Percentiles rank a stretch among this genome's conserved stretches.
These are phyloP conservation scores for Chymomyza costata DNA, from an alignment of 1,140 invertebrate species.

Conservation along the genomic window DNA sequence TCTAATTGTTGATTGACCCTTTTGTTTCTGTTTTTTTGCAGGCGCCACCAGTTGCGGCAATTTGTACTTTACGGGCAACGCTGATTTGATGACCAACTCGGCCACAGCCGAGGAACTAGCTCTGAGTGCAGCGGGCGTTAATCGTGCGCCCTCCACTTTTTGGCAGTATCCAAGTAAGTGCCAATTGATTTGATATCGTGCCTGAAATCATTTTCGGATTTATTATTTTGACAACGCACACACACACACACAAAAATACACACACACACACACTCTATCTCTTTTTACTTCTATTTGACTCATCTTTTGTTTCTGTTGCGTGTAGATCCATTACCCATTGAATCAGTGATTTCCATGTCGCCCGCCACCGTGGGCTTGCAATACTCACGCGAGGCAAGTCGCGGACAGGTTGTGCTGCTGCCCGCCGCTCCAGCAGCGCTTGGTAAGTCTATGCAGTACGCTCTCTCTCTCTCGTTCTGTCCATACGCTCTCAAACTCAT, in stretches of 20 bases:
- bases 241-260: not conserved
- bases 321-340: constrained; percentile 81
- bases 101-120: constrained; percentile 66
- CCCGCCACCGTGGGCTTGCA: constrained; percentile 84
- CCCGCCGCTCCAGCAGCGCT: constrained; percentile 78
- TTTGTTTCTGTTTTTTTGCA: no score
- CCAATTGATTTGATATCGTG: not conserved
- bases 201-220: not conserved
- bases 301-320: constrained; percentile 50
- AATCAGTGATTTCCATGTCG: constrained; percentile 82
- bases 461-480: no score
- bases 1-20: no score
- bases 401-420: constrained; percentile 86
- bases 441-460: constrained; percentile 58
- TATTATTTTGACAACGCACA: no score
- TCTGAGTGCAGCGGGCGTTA: constrained; percentile 54
- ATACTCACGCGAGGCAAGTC: constrained; percentile 87
- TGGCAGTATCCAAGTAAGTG: constrained; percentile 85
- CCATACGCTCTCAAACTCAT: no score
- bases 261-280: not conserved
- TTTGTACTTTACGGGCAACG: constrained; percentile 69
- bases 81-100: constrained; percentile 67
- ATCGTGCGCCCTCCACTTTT: constrained; percentile 79
- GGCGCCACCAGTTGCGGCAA: constrained; percentile 70
- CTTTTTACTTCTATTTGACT: constrained; percentile 43